phyloP scores from a whole-genome alignment of 2,113 vertebrate genomes.

The Tachuris rubrigastra region DNA sequence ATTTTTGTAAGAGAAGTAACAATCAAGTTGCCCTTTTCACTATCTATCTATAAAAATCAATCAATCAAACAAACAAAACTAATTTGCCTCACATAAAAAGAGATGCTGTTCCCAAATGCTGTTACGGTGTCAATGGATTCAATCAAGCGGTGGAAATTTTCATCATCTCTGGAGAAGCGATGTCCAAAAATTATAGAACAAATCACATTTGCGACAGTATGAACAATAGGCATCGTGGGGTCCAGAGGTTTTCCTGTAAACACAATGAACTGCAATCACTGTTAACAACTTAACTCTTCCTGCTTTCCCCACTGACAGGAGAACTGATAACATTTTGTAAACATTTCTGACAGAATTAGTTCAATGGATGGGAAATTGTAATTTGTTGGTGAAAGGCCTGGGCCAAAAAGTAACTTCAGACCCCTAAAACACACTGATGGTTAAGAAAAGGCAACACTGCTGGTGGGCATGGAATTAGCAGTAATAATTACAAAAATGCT shows the following conservation, averaged over 20 bases:
- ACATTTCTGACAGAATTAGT: not conserved
- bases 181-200: constrained; percentile 36
- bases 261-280: not conserved
- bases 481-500: not conserved
- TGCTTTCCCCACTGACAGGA: not conserved
- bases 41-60: not conserved
- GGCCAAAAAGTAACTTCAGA: not conserved
- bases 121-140: not conserved
- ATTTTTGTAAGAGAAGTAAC: not conserved
- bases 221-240: not conserved
- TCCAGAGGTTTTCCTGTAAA: constrained; percentile 59
- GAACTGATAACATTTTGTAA: not conserved
- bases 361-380: not conserved
- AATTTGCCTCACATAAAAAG: constrained; percentile 1
- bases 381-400: not conserved
- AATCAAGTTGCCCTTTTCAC: not conserved
- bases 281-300: not conserved
- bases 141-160: constrained; percentile 43
- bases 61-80: not conserved
- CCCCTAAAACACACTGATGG: not conserved
- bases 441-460: not conserved
- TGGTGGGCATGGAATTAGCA: not conserved
- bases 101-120: not conserved
- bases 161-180: constrained; percentile 40
- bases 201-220: constrained; percentile 21